A percentile compares a stretch with the other conserved stretches of the same genome.
phyloP scores from a whole-genome alignment of 1,140 invertebrate genomes.

The Drosophila persimilis region DNA sequence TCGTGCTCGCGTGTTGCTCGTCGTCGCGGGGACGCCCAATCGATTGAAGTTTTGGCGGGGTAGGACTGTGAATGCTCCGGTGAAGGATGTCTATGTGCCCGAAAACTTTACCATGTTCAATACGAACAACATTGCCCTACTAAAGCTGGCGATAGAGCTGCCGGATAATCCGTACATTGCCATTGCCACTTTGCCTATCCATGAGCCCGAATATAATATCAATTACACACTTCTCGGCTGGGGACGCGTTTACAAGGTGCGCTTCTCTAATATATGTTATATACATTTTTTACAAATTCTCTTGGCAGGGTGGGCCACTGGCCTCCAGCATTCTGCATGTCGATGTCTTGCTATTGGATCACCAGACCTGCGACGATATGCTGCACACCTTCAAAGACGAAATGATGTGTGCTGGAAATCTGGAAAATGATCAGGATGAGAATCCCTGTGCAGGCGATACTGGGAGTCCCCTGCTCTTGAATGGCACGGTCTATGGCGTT shows the following conservation, averaged over 20 bases:
- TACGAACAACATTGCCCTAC: conserved; percentile 56
- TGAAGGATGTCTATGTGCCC: conserved; percentile 46
- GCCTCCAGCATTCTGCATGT: conserved; percentile 35
- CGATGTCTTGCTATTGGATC: conserved; percentile 32
- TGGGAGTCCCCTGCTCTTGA: conserved; percentile 35
- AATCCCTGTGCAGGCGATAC: conserved; percentile 56
- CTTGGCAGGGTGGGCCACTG: conserved; percentile 30
- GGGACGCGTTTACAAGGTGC: conserved; percentile 47
- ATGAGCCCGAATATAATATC: conserved; percentile 8
- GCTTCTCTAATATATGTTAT: not conserved
- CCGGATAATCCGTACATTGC: conserved; percentile 39
- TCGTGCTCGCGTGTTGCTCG: conserved; percentile 28
- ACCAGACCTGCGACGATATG: conserved; percentile 7
- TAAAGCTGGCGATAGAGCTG: conserved; percentile 12
- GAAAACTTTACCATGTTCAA: conserved; percentile 36
- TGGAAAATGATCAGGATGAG: conserved; percentile 23
- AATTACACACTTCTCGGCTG: conserved; percentile 55
- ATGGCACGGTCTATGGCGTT: conserved; percentile 51
- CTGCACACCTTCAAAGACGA: conserved; percentile 36
- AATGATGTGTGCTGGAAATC: conserved; percentile 62
- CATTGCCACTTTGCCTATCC: conserved; percentile 26
- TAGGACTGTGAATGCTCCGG: conserved; percentile 4
- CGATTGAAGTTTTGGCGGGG: conserved; percentile 5
- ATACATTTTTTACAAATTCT: too few species aligned
- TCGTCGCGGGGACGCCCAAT: conserved; percentile 47